A percentile compares a stretch with the other conserved stretches of the same genome.
Evolutionary conservation across 2,888 invertebrate genomes (phyloP).

Genomic region (Macaria liturata): DNA sequence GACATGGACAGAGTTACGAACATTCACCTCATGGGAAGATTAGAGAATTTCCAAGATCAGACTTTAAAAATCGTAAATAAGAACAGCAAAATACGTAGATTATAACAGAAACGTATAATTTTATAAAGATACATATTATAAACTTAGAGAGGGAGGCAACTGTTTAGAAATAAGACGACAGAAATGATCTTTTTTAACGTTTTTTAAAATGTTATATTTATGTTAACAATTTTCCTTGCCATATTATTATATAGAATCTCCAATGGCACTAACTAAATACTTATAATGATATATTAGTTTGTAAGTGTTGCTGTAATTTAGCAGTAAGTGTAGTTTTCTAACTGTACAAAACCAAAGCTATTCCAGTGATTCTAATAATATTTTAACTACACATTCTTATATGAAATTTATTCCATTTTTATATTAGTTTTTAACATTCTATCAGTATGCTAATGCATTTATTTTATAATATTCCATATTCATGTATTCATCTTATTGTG

Average conservation of each 20-base stretch:
- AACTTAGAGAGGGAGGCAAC: conserved; percentile 17
- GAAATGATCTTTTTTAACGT: neutral
- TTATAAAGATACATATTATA: no score
- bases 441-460: conserved; percentile 20
- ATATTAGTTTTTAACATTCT: conserved; percentile 7
- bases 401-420: conserved; percentile 20
- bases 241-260: conserved; percentile 38
- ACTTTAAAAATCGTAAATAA: no score
- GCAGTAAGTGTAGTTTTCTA: conserved; percentile 37
- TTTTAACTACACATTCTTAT: conserved; percentile 26
- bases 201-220: conserved; percentile 12
- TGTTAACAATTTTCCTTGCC: conserved; percentile 30
- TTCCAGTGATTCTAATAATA: conserved; percentile 27
- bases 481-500: conserved; percentile 1
- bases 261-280: conserved; percentile 36
- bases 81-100: no score
- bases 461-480: conserved; percentile 6
- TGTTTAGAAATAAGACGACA: conserved; percentile 2
- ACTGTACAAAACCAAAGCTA: conserved; percentile 53
- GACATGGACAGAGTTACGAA: no score
- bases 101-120: no score
- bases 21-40: no score
- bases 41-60: no score
- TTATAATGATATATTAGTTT: conserved; percentile 21
- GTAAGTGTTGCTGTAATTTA: conserved; percentile 19